These are phyloP conservation scores for Platichthys flesus DNA, from an alignment of 2,113 vertebrate genomes.

Conservation along the genomic window DNA sequence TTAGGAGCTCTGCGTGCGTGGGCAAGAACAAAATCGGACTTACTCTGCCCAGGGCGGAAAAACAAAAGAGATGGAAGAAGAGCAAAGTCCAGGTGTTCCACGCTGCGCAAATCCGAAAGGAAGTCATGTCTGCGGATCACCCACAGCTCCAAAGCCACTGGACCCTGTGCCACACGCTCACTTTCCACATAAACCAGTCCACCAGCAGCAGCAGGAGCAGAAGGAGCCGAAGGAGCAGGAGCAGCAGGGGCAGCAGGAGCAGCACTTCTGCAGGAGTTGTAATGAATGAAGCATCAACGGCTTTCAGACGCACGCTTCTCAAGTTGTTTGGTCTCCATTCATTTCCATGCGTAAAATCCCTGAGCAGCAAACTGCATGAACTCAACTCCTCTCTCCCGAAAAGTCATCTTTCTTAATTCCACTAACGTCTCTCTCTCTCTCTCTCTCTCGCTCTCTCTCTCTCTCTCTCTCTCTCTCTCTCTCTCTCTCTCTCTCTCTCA, in stretches of 20 bases:
- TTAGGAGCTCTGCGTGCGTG: constrained; percentile 26
- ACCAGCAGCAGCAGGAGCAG: background rate
- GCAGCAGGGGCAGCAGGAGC: background rate
- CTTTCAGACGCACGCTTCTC: constrained; percentile 34
- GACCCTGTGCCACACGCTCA: background rate
- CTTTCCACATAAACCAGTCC: constrained; percentile 1
- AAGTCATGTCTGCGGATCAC: constrained; percentile 60
- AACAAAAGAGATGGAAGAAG: constrained; percentile 64
- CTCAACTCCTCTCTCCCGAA: constrained; percentile 46
- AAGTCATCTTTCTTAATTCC: constrained; percentile 58
- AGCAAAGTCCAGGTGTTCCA: constrained; percentile 35
- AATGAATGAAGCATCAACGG: constrained; percentile 64
- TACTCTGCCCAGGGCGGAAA: constrained; percentile 61
- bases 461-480: constrained; percentile 47
- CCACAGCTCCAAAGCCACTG: background rate
- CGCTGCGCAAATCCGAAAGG: constrained; percentile 23
- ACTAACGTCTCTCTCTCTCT: constrained; percentile 17
- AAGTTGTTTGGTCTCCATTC: constrained; percentile 52
- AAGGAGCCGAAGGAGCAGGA: background rate
- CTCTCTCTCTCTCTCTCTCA: constrained; percentile 33
- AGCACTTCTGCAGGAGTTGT: background rate
- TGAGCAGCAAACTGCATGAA: constrained; percentile 44
- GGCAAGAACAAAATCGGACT: constrained; percentile 43
- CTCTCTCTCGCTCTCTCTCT: constrained; percentile 25
- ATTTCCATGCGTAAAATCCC: constrained; percentile 49